Percentiles rank a stretch among this genome's conserved stretches.
Conservation (phyloP, 2,113 vertebrate species). For the Leucoraja erinaceus region DNA sequence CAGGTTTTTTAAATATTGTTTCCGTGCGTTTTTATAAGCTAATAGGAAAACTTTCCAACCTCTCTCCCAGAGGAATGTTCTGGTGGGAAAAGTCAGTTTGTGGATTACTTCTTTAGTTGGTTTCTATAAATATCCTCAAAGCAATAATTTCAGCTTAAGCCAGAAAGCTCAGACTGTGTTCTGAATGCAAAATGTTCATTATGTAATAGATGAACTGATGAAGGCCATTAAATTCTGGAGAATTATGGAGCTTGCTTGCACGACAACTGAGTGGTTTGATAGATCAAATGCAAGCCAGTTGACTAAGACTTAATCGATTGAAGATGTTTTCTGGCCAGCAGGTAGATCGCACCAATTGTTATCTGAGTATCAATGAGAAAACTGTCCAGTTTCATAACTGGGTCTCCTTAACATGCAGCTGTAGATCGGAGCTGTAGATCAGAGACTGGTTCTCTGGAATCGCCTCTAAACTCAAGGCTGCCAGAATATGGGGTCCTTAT, state of each 20-base stretch:
- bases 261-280: not conserved
- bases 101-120: not conserved
- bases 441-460: no score
- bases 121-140: slow-evolving; percentile 5
- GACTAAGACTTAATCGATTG: no score
- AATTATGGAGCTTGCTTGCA: not conserved
- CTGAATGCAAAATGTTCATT: not conserved
- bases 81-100: not conserved
- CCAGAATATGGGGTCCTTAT: not conserved
- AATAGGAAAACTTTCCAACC: not conserved
- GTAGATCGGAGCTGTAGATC: not conserved
- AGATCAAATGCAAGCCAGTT: not conserved
- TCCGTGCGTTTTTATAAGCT: not conserved
- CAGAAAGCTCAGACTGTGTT: not conserved
- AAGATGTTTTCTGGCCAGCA: not conserved
- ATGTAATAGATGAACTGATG: not conserved
- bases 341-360: not conserved
- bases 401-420: not conserved
- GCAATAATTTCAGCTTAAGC: not conserved
- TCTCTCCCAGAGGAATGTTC: not conserved
- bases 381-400: not conserved
- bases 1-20: not conserved
- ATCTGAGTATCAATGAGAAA: not conserved
- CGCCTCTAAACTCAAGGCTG: not conserved
- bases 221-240: not conserved